Evolutionary conservation across 1,140 invertebrate genomes (phyloP).

Genomic region (Drosophila kurseongensis): DNA sequence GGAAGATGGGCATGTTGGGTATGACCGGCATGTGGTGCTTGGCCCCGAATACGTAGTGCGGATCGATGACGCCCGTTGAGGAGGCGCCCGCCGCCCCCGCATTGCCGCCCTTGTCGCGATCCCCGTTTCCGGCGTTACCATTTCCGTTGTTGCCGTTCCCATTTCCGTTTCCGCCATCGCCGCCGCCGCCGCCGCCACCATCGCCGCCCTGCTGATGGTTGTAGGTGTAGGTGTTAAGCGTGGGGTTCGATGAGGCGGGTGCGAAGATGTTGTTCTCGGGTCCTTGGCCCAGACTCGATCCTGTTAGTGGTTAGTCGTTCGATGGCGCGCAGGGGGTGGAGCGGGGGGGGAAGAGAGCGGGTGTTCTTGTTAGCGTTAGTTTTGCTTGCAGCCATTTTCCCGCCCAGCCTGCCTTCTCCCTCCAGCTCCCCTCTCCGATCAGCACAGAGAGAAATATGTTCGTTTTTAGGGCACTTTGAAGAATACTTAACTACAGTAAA

Average conservation of each 20-base stretch:
- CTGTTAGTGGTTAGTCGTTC: conserved; percentile 52
- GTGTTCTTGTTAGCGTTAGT: conserved; percentile 11
- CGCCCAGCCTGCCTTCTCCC: neutral
- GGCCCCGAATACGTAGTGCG: conserved; percentile 83
- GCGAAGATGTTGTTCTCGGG: conserved; percentile 82
- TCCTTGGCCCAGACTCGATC: conserved; percentile 82
- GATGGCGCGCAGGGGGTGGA: neutral
- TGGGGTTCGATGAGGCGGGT: conserved; percentile 80
- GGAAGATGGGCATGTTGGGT: conserved; percentile 84
- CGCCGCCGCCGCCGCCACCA: neutral
- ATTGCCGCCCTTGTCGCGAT: conserved; percentile 19
- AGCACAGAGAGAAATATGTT: conserved; percentile 7
- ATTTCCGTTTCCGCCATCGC: conserved; percentile 6
- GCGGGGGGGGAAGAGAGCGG: conserved; percentile 9
- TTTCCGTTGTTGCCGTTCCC: conserved; percentile 14
- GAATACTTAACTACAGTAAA: neutral
- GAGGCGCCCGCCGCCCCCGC: conserved; percentile 67
- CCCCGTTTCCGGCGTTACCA: conserved; percentile 2
- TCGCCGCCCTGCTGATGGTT: conserved; percentile 39
- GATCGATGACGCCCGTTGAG: conserved; percentile 74
- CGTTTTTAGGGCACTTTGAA: too few species aligned
- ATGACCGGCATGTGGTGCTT: conserved; percentile 77
- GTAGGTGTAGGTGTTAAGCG: conserved; percentile 78
- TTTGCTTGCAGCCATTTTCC: neutral
- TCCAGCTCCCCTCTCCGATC: too few species aligned